These are phyloP conservation scores for Gryon sp. DNA, from an alignment of 1,140 invertebrate genomes.

Conservation along the genomic window DNA sequence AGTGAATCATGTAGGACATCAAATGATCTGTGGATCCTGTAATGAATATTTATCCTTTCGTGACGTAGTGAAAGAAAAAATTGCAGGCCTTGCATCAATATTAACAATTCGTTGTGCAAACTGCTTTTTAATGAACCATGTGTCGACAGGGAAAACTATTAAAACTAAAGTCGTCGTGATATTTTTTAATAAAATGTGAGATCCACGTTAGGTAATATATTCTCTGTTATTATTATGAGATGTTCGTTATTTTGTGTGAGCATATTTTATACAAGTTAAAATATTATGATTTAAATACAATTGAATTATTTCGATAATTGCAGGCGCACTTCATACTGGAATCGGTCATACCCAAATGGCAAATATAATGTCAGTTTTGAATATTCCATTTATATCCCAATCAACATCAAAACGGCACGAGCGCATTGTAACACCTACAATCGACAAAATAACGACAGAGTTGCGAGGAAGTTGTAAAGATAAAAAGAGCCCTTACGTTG, in stretches of 20 bases:
- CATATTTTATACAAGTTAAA: not conserved
- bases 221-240: too few relatives aligned
- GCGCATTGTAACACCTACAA: too few relatives aligned
- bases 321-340: too few relatives aligned
- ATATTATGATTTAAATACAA: not conserved
- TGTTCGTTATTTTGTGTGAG: too few relatives aligned
- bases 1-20: not conserved
- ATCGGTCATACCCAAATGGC: too few relatives aligned
- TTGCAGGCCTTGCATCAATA: not conserved
- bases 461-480: too few relatives aligned
- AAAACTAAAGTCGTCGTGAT: not conserved
- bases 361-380: too few relatives aligned
- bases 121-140: not conserved
- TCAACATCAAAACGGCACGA: too few relatives aligned
- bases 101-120: slow-evolving; percentile 6
- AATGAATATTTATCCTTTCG: slow-evolving; percentile 15
- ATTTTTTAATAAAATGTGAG: not conserved
- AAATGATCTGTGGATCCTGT: slow-evolving; percentile 7
- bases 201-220: slow-evolving; percentile 4
- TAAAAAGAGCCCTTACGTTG: too few relatives aligned
- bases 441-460: too few relatives aligned
- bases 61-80: not conserved
- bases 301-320: too few relatives aligned
- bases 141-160: not conserved
- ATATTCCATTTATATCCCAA: too few relatives aligned